Evolutionary conservation across 64 coral and sea anemone species (phyloP), one percentile per base, ranked within the genome.

Genomic region (Pocillopora verrucosa): DNA sequence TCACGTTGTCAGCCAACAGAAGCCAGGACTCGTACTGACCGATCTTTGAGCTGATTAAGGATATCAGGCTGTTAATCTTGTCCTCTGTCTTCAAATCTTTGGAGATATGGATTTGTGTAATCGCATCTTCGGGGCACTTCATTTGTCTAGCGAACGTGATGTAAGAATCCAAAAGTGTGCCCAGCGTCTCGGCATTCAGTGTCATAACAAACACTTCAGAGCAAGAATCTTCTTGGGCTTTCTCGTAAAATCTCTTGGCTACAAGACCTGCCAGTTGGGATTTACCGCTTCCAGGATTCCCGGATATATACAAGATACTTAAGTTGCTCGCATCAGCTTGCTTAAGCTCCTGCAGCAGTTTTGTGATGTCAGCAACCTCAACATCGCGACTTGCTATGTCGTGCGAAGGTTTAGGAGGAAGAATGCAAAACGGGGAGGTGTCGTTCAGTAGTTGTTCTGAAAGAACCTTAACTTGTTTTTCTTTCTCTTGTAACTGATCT

Each of bases 1-100:
- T 58, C 16, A 94, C 92, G 60, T 94, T 89, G 35, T 89, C 87
- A 13, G 89, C 78, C 77, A 94, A 78, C 38, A 89, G 74, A 22
- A 93, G n/a, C 91, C 91, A 93, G 2, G 78, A 81, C 67, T 68
- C 74, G 59, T 77, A 81, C 22, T 36, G 38, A 9, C 67, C 11
- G 35, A 93, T 24, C 84, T 41, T 74, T 1, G 56, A 13, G 13
- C 26, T 64, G 17, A 89, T 73, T 34, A 83, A 17, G 15, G 2
- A 69, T 77, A 11, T 90, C 12, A 94, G 19, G 5, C 72, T n/a
- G 10, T 5, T 2, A 26, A 94, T 77, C 60, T 90, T 89, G 3
- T 89, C 87, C 73, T 86, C 87, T 58, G 22, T 85, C 2, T 60
- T 73, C 22, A 78, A 25, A 30, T 76, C 88, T 36, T 84, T 84